Percentiles rank a stretch among this genome's conserved stretches.
Conservation (phyloP, 2,113 vertebrate genomes). For the Heterotilapia buettikoferi region DNA sequence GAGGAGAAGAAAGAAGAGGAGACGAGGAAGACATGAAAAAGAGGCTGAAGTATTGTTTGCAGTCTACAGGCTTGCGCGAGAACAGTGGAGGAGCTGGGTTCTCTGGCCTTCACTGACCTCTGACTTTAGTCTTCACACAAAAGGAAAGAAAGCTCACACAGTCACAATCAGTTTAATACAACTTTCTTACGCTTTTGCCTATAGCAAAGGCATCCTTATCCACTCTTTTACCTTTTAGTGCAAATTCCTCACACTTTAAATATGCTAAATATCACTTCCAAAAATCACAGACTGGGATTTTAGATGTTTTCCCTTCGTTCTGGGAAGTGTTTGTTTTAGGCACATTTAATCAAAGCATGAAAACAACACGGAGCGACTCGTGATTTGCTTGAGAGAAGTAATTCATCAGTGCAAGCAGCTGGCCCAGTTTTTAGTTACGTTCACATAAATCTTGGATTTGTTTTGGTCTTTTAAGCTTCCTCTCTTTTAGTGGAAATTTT, state of each 20-base stretch:
- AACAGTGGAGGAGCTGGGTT: constrained; percentile 3
- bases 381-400: not conserved
- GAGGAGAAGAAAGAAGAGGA: not conserved
- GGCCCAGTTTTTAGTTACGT: not conserved
- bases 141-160: not conserved
- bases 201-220: not conserved
- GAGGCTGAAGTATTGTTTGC: constrained; percentile 2
- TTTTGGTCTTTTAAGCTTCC: not conserved
- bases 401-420: not conserved
- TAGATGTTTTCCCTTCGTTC: not conserved
- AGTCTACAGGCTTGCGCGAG: not conserved
- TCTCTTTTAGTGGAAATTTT: not conserved
- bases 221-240: not conserved
- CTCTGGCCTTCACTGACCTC: constrained; percentile 3
- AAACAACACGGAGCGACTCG: not conserved
- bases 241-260: not conserved
- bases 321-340: not conserved
- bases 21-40: not conserved
- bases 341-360: not conserved
- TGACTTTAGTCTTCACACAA: not conserved
- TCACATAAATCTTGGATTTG: not conserved
- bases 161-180: not conserved
- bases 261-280: not conserved
- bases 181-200: not conserved
- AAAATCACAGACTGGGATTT: not conserved